phyloP scores from a whole-genome alignment of 2,113 vertebrate species.

The Eulemur macaco region DNA sequence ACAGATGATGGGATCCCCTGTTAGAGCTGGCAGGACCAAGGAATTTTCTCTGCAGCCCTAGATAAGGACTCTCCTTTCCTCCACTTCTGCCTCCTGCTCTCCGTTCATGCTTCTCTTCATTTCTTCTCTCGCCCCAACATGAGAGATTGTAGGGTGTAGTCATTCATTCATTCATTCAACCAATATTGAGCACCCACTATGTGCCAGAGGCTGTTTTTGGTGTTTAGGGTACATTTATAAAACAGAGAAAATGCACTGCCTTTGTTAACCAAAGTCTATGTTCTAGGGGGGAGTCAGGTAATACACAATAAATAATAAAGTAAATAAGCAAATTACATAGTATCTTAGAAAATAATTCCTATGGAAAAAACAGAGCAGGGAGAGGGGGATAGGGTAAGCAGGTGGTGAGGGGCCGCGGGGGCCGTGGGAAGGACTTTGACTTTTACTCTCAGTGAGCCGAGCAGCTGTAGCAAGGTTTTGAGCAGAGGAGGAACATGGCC shows the following conservation, averaged over 20 bases:
- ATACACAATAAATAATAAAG: background rate
- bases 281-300: background rate
- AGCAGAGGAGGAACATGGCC: background rate
- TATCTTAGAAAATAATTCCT: background rate
- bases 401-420: background rate
- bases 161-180: background rate
- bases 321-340: background rate
- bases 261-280: background rate
- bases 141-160: background rate
- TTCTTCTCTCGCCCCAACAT: background rate
- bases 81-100: background rate
- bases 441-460: background rate
- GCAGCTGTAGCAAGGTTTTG: background rate
- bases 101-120: background rate
- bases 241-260: background rate
- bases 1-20: background rate
- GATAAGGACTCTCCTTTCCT: background rate
- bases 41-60: background rate
- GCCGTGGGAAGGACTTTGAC: background rate
- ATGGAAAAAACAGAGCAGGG: background rate
- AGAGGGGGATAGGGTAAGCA: background rate
- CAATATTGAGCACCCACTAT: background rate
- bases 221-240: background rate
- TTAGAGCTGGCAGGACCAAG: background rate
- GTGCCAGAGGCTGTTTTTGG: background rate